These are phyloP conservation scores for Ataeniobius toweri DNA, from an alignment of 2,797 vertebrate species.

Conservation along the genomic window DNA sequence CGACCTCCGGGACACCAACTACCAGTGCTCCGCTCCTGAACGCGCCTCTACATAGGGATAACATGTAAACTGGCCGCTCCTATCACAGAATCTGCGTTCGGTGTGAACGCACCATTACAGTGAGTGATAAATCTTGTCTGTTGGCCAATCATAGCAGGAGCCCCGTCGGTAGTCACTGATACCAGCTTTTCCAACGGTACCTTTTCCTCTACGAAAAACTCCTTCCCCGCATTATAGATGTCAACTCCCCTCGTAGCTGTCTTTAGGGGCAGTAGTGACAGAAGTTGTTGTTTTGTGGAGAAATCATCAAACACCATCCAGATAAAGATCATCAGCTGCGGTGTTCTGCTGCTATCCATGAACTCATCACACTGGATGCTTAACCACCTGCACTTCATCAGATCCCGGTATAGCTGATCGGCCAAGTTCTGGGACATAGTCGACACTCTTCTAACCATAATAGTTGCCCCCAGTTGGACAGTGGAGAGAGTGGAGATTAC, in stretches of 20 bases:
- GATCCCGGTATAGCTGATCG: slow-evolving; percentile 33
- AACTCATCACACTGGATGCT: slow-evolving; percentile 42
- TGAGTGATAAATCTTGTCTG: slow-evolving; percentile 25
- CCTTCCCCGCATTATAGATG: not conserved
- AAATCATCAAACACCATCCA: slow-evolving; percentile 36
- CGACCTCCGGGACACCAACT: no score
- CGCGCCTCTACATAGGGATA: no score
- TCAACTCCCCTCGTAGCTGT: slow-evolving; percentile 39
- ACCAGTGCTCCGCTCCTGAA: no score
- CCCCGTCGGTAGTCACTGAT: slow-evolving; percentile 18
- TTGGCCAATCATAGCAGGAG: slow-evolving; percentile 25
- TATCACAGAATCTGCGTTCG: no score
- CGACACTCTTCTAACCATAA: not conserved
- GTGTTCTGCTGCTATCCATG: slow-evolving; percentile 32
- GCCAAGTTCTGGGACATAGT: slow-evolving; percentile 28
- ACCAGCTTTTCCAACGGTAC: no score
- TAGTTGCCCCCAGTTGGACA: slow-evolving; percentile 16
- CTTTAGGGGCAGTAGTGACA: slow-evolving; percentile 37
- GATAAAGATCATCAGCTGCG: slow-evolving; percentile 16
- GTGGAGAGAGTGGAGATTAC: not conserved
- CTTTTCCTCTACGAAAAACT: slow-evolving; percentile 4
- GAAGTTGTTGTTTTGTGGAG: slow-evolving; percentile 37
- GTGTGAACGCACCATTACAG: not conserved
- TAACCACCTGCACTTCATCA: slow-evolving; percentile 1
- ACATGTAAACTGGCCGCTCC: no score